Evolutionary conservation across 2,797 vertebrate genomes (phyloP).

Genomic region (Dendrocincla fuliginosa): DNA sequence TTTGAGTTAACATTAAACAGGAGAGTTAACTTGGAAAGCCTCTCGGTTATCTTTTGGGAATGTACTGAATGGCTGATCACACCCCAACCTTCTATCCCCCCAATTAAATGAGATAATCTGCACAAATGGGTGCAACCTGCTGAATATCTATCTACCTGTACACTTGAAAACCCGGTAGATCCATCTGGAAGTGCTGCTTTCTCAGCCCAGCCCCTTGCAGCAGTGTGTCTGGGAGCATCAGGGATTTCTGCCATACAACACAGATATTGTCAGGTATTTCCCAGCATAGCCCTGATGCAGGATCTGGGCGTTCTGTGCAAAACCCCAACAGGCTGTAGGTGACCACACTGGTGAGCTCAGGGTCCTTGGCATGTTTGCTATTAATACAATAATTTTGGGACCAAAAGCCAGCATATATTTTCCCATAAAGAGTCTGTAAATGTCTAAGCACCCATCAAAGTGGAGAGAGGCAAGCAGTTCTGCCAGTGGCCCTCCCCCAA

Average conservation of each 20-base stretch:
- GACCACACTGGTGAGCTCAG: background rate
- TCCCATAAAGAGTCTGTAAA: background rate
- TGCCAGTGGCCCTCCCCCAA: background rate
- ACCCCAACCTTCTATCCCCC: background rate
- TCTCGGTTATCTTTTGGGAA: background rate
- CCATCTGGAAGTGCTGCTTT: background rate
- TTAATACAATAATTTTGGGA: background rate
- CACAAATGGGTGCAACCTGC: background rate
- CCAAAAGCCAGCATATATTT: background rate
- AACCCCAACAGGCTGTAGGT: background rate
- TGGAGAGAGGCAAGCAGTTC: background rate
- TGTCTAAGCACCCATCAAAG: background rate
- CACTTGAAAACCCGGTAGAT: background rate
- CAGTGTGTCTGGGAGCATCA: background rate
- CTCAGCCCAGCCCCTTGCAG: background rate
- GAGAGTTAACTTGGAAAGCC: background rate
- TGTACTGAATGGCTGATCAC: background rate
- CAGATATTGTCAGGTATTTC: background rate
- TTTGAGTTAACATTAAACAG: background rate
- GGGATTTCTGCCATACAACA: fast-evolving
- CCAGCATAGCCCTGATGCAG: background rate
- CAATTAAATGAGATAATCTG: background rate
- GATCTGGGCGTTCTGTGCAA: background rate
- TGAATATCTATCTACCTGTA: background rate
- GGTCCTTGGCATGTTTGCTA: background rate